Base-by-base conservation (phyloP, 2,113 vertebrate species). In the Stigmatopora nigra region DNA sequence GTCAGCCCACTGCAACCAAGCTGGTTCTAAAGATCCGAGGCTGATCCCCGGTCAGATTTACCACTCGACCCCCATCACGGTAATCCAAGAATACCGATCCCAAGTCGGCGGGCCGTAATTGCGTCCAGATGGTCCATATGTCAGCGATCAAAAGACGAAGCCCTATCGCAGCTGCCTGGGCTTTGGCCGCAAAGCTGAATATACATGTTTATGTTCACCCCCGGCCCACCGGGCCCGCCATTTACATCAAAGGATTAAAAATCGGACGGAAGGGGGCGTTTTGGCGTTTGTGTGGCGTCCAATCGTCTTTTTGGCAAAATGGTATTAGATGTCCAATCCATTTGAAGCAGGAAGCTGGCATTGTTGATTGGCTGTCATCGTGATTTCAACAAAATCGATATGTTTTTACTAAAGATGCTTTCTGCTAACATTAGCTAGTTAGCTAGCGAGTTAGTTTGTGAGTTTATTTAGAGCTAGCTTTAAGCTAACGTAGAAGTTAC, bases 71-170 rank as follows among this genome's bases (percentile, higher is more conserved):
- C n/a, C 48, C 17, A 1, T 51, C 5, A 17, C 17, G 16, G 17
- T 51, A 19, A 51, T n/a, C 16, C 78, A 66, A 20, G 67, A 65
- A 77, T 78, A 38, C 79, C 79, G 83, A 85, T 85, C 79, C 83
- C 68, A 71, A 80, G 73, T 84, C 76, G 76, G 76, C n/a, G 2
- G 16, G 17, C 17, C 70, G 82, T 89, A 88, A 90, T 82, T 84
- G 82, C 76, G 74, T 89, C 87, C 90, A 90, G 89, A 89, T 89
- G 90, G 84, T 77, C 80, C 86, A 88, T 80, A 88, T 88, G 88
- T 78, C 84, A 73, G 71, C 80, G 77, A 89, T 89, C 85, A 87
- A 88, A 88, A 71, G 53, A 79, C 80, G 77, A 80, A 31, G 80
- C 73, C 82, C 82, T 71, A 58, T 72, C 72, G 78, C 86, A 89